A percentile compares a stretch with the other conserved stretches of the same genome.
These are phyloP conservation scores for Todus mexicanus DNA, from an alignment of 2,797 vertebrate genomes.

Conservation along the genomic window DNA sequence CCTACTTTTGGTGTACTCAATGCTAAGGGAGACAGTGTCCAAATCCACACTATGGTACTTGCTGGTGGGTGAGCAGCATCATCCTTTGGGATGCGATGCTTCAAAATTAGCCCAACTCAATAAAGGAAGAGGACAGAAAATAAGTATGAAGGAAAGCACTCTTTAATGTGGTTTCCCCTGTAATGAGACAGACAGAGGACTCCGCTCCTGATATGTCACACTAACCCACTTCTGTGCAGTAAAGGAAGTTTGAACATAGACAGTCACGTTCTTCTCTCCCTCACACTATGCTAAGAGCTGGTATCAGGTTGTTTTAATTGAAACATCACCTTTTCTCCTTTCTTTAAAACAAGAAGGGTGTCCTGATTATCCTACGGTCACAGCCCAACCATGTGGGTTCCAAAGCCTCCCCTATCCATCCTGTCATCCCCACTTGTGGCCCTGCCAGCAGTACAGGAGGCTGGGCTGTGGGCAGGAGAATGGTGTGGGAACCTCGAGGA, in stretches of 20 bases:
- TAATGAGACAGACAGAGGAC: not conserved
- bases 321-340: not conserved
- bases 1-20: not conserved
- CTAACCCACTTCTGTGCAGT: not conserved
- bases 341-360: not conserved
- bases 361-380: not conserved
- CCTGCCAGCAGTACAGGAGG: not conserved
- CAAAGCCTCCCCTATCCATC: slow-evolving; percentile 46
- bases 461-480: not conserved
- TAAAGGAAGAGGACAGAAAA: not conserved
- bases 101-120: not conserved
- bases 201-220: not conserved
- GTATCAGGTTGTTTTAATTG: not conserved
- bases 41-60: not conserved
- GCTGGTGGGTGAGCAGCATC: not conserved
- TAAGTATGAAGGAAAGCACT: not conserved
- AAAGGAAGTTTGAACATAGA: not conserved
- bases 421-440: not conserved
- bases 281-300: not conserved
- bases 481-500: not conserved
- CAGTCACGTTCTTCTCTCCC: not conserved
- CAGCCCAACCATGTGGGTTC: too few species aligned
- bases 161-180: not conserved
- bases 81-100: not conserved
- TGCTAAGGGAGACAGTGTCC: not conserved